Base-by-base conservation (phyloP, 2,888 invertebrate species). In the Meta bourneti region DNA sequence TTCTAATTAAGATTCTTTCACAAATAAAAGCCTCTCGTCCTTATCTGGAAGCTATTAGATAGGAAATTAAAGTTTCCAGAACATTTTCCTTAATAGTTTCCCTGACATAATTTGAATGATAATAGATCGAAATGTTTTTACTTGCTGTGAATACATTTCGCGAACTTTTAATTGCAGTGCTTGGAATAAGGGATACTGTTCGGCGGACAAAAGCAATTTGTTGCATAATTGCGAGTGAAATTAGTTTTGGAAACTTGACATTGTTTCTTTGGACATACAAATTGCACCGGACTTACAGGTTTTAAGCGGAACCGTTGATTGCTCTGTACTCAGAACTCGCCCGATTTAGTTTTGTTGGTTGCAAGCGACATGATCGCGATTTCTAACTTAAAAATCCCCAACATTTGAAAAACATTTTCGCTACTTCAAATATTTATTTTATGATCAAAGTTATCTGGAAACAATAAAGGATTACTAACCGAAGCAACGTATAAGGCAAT, bases 11-110 rank as follows among this genome's bases (percentile, higher is more conserved):
- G 71, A 78, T 86, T 86, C 85, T 49, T 70, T 77, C n/a, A 69
- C 51, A 78, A 86, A 78, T 70, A 86, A 78, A 78, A 86, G 75
- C 77, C 6, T 78, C 85, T 78, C 52, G 19, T 70, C 78, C 19
- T 69, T 78, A 84, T 84, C 69, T 84, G n/a, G 52, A 84, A 84
- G 78, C 85, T 86, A 86, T 86, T 86, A 86, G 75, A 48, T 74
- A 6, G 74, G 75, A 84, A 84, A 75, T 75, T 84, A 84, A 84
- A 84, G 75, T 75, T 61, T 51, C 52, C 72, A 8, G 9, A 48
- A 72, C 49, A 61, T 61, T 61, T 61, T 82, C n/a, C 71, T 71
- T 82, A 82, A 82, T 52, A 71, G 71, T 82, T 71, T 71, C 49
- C 20, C 48, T 52, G 71, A 71, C 82, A 70, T 82, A 82, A 82